Percentiles rank a stretch among this genome's conserved stretches.
phyloP scores from a whole-genome alignment of 2,888 invertebrate genomes.

The Calliopum simillimum region DNA sequence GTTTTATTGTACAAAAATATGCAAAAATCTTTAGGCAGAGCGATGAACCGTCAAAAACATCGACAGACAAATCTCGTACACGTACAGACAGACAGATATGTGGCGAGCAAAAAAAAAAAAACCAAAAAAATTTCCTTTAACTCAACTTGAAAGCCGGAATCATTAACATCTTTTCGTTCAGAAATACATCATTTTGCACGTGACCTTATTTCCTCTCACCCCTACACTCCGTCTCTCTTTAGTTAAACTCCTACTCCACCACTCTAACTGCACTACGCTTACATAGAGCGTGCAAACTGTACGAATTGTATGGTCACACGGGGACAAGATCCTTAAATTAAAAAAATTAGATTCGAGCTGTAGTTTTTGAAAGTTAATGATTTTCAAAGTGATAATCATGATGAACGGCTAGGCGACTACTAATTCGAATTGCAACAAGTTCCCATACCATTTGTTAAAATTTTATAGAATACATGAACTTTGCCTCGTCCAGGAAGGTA shows the following conservation, averaged over 20 bases:
- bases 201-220: slow-evolving; percentile 24
- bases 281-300: background rate
- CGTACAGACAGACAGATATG: background rate
- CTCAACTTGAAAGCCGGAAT: slow-evolving; percentile 17
- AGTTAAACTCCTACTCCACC: background rate
- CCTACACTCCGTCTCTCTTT: background rate
- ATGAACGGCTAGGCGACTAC: too few relatives aligned
- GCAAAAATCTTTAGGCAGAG: slow-evolving; percentile 16
- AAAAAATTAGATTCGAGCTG: too few relatives aligned
- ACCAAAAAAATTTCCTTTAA: background rate
- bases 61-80: background rate
- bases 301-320: background rate
- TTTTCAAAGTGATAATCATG: too few relatives aligned
- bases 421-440: too few relatives aligned
- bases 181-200: slow-evolving; percentile 33
- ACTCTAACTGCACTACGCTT: background rate
- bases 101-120: background rate
- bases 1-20: slow-evolving; percentile 18
- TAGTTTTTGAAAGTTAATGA: too few relatives aligned
- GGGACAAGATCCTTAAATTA: too few relatives aligned
- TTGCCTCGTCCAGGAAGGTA: too few relatives aligned
- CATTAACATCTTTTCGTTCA: slow-evolving; percentile 30
- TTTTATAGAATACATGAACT: too few relatives aligned
- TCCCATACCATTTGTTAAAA: too few relatives aligned
- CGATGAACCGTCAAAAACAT: background rate